phyloP scores from a whole-genome alignment of 2,888 invertebrate species.

The Pyrgus malvae region DNA sequence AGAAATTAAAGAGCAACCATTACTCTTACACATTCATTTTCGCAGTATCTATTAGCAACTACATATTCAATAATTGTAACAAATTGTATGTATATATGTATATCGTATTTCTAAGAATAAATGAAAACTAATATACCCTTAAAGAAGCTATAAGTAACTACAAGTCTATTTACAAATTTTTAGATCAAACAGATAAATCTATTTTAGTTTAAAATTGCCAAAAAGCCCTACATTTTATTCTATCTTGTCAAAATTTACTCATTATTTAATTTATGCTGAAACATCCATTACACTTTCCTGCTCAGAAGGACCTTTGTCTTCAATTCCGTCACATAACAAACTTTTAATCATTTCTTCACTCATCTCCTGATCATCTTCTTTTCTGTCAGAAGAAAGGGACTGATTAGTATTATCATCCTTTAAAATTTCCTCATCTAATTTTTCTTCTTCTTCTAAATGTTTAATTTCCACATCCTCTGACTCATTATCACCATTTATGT shows the following conservation, averaged over 20 bases:
- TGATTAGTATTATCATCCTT: constrained; percentile 21
- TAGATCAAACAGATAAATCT: no score
- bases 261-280: background rate
- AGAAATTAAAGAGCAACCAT: no score
- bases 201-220: no score
- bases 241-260: background rate
- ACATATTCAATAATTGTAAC: no score
- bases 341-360: constrained; percentile 64
- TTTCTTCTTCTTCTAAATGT: constrained; percentile 18
- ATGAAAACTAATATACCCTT: no score
- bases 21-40: no score
- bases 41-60: no score
- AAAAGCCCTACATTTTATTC: background rate
- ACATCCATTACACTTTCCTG: constrained; percentile 9
- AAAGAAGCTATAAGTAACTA: no score
- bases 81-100: no score
- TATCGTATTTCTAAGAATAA: no score
- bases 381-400: constrained; percentile 37
- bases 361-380: constrained; percentile 55
- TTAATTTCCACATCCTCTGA: constrained; percentile 3
- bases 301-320: background rate
- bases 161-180: no score
- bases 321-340: constrained; percentile 53
- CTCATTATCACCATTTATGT: constrained; percentile 13
- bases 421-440: constrained; percentile 30